Conservation (phyloP, 1,140 invertebrate species). For the Drosophila willistoni region DNA sequence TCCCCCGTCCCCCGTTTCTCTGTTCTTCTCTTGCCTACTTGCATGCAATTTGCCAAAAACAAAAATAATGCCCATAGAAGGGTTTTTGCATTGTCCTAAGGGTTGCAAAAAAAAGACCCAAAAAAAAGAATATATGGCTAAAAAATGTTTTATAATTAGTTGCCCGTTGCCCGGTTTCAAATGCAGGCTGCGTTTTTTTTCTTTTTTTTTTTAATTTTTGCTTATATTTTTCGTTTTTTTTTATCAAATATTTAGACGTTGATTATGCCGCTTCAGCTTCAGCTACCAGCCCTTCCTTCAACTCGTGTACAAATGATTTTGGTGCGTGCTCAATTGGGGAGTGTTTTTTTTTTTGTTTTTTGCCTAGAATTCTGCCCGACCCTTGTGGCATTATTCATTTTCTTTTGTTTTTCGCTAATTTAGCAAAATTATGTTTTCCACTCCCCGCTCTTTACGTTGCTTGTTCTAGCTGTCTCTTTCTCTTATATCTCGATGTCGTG, state of each 20-base stretch:
- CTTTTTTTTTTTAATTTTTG: constrained; percentile 11
- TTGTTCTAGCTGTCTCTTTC: constrained; percentile 1
- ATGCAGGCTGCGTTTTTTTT: constrained; percentile 59
- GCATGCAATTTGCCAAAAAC: constrained; percentile 66
- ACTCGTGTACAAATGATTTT: constrained; percentile 70
- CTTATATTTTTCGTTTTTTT: constrained; percentile 44
- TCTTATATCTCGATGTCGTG: constrained; percentile 64
- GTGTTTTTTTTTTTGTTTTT: constrained; percentile 43
- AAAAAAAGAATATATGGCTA: constrained; percentile 1
- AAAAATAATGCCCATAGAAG: constrained; percentile 21
- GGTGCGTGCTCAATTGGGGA: constrained; percentile 82
- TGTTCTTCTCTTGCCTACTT: not conserved
- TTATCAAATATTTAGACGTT: constrained; percentile 78
- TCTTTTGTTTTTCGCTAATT: constrained; percentile 82
- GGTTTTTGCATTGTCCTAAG: constrained; percentile 57
- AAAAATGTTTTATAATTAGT: constrained; percentile 73
- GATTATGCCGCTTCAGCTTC: constrained; percentile 57
- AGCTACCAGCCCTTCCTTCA: constrained; percentile 22
- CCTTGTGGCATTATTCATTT: constrained; percentile 47
- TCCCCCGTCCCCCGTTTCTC: not conserved
- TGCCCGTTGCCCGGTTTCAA: constrained; percentile 70
- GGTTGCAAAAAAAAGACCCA: constrained; percentile 64
- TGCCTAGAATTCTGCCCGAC: constrained; percentile 26
- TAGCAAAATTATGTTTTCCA: constrained; percentile 81
- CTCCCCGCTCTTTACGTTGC: constrained; percentile 15